Percentiles rank a stretch among this genome's conserved stretches.
These are phyloP conservation scores for Melinopterus prodromus DNA, from an alignment of 2,888 invertebrate genomes.

Conservation along the genomic window DNA sequence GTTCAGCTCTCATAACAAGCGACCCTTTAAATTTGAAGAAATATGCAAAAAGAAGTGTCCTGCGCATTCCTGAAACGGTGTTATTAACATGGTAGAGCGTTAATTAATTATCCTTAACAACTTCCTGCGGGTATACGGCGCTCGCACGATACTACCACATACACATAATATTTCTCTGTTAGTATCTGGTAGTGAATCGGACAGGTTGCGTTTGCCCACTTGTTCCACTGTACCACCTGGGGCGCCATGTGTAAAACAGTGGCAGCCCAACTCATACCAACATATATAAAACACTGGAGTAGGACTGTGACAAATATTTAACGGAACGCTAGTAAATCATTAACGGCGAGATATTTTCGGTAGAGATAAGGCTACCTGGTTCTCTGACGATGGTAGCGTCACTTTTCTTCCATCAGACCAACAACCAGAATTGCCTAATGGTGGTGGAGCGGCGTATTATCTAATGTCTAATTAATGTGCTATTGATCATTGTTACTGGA, in stretches of 20 bases:
- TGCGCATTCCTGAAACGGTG: not conserved
- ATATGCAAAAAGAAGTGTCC: not conserved
- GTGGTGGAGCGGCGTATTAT: not conserved
- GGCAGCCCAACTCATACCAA: conserved; percentile 57
- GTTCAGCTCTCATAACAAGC: not conserved
- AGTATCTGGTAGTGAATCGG: conserved; percentile 5
- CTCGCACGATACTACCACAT: not conserved
- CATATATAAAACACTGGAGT: conserved; percentile 58
- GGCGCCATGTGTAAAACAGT: conserved; percentile 58
- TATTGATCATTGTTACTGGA: not conserved
- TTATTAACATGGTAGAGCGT: not conserved
- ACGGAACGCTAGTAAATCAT: conserved; percentile 58
- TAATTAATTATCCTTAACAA: conserved; percentile 24
- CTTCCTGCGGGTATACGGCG: conserved; percentile 33
- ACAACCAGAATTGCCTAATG: not conserved
- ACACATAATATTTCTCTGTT: conserved; percentile 22
- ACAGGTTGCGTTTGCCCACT: conserved; percentile 22
- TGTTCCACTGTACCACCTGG: conserved; percentile 53
- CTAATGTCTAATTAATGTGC: not conserved
- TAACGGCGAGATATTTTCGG: conserved; percentile 53
- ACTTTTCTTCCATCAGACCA: not conserved
- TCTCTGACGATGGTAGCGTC: conserved; percentile 5
- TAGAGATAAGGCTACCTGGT: conserved; percentile 49
- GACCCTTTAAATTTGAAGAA: not conserved
- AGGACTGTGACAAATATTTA: conserved; percentile 61